Evolutionary conservation across 2,888 invertebrate species (phyloP).

Genomic region (Geophilus truncorum): DNA sequence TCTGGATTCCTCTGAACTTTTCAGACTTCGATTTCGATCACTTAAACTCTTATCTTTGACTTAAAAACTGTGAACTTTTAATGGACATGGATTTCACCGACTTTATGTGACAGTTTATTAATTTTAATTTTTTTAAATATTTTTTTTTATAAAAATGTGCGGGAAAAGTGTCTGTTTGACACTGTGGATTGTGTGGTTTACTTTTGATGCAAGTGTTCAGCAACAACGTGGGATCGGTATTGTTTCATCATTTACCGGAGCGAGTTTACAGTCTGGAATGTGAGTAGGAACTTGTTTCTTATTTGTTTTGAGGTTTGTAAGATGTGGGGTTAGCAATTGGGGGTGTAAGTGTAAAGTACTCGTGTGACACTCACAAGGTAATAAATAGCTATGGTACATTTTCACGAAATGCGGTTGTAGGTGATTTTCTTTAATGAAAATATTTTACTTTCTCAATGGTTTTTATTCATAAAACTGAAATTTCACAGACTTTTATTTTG

Average conservation of each 20-base stretch:
- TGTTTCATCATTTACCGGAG: neutral
- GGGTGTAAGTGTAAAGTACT: neutral
- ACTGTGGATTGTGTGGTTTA: neutral
- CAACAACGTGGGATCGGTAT: neutral
- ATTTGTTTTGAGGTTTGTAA: neutral
- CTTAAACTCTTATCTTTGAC: neutral
- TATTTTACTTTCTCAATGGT: neutral
- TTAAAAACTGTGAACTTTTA: too few species aligned
- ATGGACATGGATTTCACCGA: neutral
- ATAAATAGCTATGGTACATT: neutral
- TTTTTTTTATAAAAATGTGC: neutral
- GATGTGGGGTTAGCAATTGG: neutral
- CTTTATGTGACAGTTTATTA: neutral
- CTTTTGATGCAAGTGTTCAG: neutral
- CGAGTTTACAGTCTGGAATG: neutral
- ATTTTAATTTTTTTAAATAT: neutral
- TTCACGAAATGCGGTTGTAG: neutral
- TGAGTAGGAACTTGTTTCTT: neutral
- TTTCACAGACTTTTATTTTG: neutral
- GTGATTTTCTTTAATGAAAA: neutral
- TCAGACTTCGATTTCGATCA: neutral
- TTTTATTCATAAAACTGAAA: neutral
- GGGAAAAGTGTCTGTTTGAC: neutral
- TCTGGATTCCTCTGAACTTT: neutral
- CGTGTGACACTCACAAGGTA: neutral